Evolutionary conservation across 2,888 invertebrate species (phyloP), one percentile per base, ranked within the genome.

Genomic region (Drosophila phalerata): DNA sequence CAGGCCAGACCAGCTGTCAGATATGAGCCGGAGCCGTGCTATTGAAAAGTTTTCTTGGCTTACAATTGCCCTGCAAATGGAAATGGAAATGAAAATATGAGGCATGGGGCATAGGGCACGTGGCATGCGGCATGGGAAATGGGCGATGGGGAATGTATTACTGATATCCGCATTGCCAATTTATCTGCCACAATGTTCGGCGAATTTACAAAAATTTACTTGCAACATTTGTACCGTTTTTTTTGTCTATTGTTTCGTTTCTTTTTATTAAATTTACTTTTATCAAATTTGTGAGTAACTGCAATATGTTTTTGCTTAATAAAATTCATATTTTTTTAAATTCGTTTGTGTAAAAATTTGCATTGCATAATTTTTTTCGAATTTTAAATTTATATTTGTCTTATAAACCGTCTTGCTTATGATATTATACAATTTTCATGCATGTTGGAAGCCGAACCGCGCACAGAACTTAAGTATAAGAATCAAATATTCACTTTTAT

Each of bases 1-100:
- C 55, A 63, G 55, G 45, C 67, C 37, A 28, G n/a, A 11, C 48
- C 60, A 73, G 62, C 73, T 73, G 75, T 55, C 78, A 68, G 63
- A 78, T 68, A 68, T 78, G 63, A 49, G 34, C 34, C 67, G 63
- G 45, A 63, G 51, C 67, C 30, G 30, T 49, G 73, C 69, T 63
- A 88, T 81, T 75, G 82, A 85, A 82, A 82, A 82, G 64, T 82
- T 82, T 88, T 66, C 83, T 75, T 63, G 47, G 56, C 82, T 75
- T 67, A 66, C 73, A 60, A 52, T 58, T 61, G 56, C 62, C 22
- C 64, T 60, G 73, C 19, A 42, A 37, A 52, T 65, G 11, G 30
- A 48, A 40, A 47, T 57, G 53, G 32, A 42, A 42, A 34, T 51
- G 57, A 28, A 45, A 47, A 38, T 22, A 47, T 47, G 37, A 47